Percentiles rank a stretch among this genome's conserved stretches.
phyloP scores from a whole-genome alignment of 2,888 invertebrate genomes.

The Eupithecia inturbata region DNA sequence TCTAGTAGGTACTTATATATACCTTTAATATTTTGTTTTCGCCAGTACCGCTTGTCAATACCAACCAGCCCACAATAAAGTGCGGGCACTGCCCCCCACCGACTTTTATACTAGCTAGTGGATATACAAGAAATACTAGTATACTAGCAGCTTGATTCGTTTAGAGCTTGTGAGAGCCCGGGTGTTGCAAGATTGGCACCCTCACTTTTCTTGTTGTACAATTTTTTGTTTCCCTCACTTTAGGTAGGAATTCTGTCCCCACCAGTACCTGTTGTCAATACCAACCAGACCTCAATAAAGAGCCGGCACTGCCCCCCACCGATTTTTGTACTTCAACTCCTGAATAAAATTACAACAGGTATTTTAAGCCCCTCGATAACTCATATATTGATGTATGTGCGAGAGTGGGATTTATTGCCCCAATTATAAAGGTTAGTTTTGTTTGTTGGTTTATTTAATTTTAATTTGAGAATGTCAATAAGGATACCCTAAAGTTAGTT shows the following conservation, averaged over 20 bases:
- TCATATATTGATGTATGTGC: constrained; percentile 49
- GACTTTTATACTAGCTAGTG: too few species aligned
- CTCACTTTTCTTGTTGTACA: too few species aligned
- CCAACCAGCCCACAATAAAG: too few species aligned
- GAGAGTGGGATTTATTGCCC: constrained; percentile 49
- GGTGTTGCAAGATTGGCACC: too few species aligned
- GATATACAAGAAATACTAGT: too few species aligned
- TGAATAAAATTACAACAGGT: constrained; percentile 77
- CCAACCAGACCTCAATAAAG: constrained; percentile 61
- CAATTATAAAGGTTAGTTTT: constrained; percentile 42
- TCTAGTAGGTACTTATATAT: too few species aligned
- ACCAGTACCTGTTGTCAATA: constrained; percentile 30
- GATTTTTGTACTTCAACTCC: constrained; percentile 77
- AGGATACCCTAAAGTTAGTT: neutral
- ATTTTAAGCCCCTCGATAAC: constrained; percentile 65
- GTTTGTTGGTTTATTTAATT: constrained; percentile 26
- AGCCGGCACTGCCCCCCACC: constrained; percentile 69
- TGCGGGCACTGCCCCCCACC: too few species aligned
- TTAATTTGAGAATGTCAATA: neutral
- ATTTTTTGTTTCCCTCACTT: too few species aligned
- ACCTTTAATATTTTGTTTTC: too few species aligned
- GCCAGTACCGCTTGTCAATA: too few species aligned
- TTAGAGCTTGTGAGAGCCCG: too few species aligned
- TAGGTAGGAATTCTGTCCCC: constrained; percentile 5
- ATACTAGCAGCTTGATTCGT: too few species aligned